Base-by-base conservation (phyloP, 1,140 invertebrate genomes). In the Venturia canescens region DNA sequence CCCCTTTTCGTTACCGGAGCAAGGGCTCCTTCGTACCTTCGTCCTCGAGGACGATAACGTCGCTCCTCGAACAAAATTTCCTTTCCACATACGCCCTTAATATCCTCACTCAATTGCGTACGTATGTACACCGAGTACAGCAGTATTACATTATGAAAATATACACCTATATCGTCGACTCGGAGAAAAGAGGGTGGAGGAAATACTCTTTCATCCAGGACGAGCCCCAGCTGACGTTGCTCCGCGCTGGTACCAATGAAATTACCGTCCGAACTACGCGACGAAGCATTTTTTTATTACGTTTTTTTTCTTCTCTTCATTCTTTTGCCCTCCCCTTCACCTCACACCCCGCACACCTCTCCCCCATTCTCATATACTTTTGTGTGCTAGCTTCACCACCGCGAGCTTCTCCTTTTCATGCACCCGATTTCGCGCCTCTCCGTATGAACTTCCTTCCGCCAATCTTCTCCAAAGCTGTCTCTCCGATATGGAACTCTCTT, bases 101-200 rank as follows among this genome's bases (percentile, higher is more conserved):
- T 11, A 5, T 70, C 38, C 21, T 48, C 44, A n/a, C 1, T 0
- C 50, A 27, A 23, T 70, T 18, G 27, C 66, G 21, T 72, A 60
- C 27, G 57, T 72, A 72, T 63, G 60, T 70, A 29, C 60, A n/a
- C 29, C 80, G 80, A 83, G 83, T 86, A 83, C 87, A 84, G 77
- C 86, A 86, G 88, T 90, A 89, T 89, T 90, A 87, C 84, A 88
- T 90, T 90, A 88, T 89, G 87, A 89, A 88, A 84, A 84, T 82
- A 82, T 80, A 83, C 79, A 78, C 70, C 50, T 76, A 76, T 74
- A 76, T 31, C 34, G 26, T 18, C 15, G 70, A n/a, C 21, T 27
- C 5, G 60, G 60, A 66, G 16, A 44, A 44, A 44, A 44, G 38
- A 44, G 60, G 23, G 18, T 66, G 38, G n/a, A 72, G 27, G 26